Percentiles rank a stretch among this genome's conserved stretches.
phyloP scores from a whole-genome alignment of 2,797 vertebrate genomes.

The Pseudochromis fuscus region DNA sequence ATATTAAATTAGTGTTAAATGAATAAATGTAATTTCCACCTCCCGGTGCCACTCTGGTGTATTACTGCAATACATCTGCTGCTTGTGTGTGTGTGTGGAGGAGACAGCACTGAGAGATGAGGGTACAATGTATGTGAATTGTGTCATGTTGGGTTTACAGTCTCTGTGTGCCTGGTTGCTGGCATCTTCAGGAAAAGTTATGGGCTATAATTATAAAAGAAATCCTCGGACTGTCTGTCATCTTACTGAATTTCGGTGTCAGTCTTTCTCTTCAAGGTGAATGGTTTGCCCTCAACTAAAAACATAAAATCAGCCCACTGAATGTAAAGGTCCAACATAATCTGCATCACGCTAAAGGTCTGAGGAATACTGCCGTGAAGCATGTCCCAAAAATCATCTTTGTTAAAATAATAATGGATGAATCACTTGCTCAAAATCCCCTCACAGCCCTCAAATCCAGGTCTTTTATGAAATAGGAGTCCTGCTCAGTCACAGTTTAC shows the following conservation, averaged over 20 bases:
- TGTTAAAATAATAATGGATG: not conserved
- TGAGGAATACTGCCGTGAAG: not conserved
- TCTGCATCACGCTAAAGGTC: not conserved
- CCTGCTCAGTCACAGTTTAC: not conserved
- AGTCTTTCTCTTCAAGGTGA: conserved; percentile 7
- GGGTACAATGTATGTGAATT: conserved; percentile 22
- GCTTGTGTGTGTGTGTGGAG: conserved; percentile 9
- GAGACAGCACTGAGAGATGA: conserved; percentile 18
- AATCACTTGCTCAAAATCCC: not conserved
- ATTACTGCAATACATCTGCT: conserved; percentile 37
- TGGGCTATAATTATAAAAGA: too few relatives aligned
- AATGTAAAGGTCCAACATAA: too few relatives aligned
- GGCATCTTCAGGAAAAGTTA: too few relatives aligned
- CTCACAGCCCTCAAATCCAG: not conserved
- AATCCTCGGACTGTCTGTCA: too few relatives aligned
- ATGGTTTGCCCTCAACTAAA: not conserved
- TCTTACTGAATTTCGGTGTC: conserved; percentile 15
- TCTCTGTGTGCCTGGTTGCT: not conserved
- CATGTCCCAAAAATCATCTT: not conserved
- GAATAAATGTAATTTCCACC: conserved; percentile 69
- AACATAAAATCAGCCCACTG: too few relatives aligned
- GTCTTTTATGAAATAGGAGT: not conserved
- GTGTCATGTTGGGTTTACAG: conserved; percentile 17
- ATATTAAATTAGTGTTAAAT: conserved; percentile 70
- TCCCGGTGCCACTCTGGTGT: conserved; percentile 31